A percentile compares a stretch with the other conserved stretches of the same genome.
Evolutionary conservation across 1,140 invertebrate genomes (phyloP).

Genomic region (Mamestra configurata): DNA sequence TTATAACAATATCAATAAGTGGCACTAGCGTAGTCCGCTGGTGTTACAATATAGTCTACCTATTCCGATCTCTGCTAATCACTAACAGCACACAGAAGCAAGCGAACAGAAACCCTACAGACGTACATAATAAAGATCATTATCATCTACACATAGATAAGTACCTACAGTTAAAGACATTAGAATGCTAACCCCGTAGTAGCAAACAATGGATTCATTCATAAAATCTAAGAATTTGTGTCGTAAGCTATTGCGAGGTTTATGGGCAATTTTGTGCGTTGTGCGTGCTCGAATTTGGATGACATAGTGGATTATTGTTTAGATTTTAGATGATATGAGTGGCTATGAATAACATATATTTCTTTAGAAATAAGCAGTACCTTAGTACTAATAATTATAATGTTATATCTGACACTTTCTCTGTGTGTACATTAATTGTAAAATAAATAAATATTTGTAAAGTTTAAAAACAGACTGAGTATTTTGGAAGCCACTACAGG

Average conservation of each 20-base stretch:
- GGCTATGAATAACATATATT: background rate
- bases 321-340: background rate
- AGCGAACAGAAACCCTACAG: background rate
- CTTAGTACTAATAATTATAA: no score
- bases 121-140: constrained; percentile 23
- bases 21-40: no score
- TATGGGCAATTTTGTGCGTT: background rate
- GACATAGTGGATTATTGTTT: background rate
- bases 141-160: background rate
- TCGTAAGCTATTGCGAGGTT: constrained; percentile 43
- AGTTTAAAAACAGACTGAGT: no score
- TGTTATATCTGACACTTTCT: no score
- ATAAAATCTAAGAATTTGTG: constrained; percentile 67
- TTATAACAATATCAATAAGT: no score
- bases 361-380: no score
- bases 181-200: constrained; percentile 57
- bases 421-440: no score
- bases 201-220: constrained; percentile 67
- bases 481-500: no score
- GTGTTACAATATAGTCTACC: no score
- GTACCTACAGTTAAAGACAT: constrained; percentile 16
- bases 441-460: no score
- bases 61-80: no score
- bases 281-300: constrained; percentile 1
- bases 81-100: no score